These are phyloP conservation scores for Phoenicopterus ruber DNA, from an alignment of 2,113 vertebrate species.

Conservation along the genomic window DNA sequence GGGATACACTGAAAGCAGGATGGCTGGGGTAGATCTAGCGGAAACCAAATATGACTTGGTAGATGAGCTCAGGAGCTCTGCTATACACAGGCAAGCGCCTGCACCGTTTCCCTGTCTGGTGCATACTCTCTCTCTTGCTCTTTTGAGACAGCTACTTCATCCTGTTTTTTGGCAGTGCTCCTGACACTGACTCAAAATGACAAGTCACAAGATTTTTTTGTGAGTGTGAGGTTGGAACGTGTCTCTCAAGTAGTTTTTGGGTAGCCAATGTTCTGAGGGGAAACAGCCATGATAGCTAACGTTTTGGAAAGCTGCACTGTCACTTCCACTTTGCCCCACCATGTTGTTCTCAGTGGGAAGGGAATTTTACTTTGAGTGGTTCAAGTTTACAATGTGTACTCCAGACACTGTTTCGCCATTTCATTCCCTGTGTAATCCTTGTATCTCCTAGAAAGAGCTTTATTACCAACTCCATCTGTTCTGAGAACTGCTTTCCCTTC, in stretches of 20 bases:
- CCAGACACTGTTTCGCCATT: conserved; percentile 3
- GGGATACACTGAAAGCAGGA: background rate
- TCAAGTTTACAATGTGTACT: background rate
- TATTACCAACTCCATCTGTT: conserved; percentile 58
- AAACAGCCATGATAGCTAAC: background rate
- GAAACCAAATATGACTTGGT: background rate
- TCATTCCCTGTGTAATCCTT: conserved; percentile 34
- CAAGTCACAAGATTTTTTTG: conserved; percentile 1
- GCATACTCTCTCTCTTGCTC: background rate
- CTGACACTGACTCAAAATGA: conserved; percentile 48
- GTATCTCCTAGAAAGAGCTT: conserved; percentile 51
- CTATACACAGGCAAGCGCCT: background rate
- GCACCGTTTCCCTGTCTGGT: background rate
- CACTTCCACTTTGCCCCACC: background rate
- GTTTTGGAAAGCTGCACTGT: background rate
- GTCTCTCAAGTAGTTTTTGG: background rate
- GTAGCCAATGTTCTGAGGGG: background rate
- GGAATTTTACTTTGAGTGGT: background rate
- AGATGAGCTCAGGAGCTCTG: background rate
- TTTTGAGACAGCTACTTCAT: conserved; percentile 33
- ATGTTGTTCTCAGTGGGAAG: background rate
- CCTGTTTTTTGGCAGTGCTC: background rate
- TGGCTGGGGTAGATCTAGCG: background rate
- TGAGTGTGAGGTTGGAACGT: background rate
- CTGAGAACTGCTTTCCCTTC: conserved; percentile 26